phyloP scores from a whole-genome alignment of 1,140 invertebrate genomes.

The Olivierus martensii region DNA sequence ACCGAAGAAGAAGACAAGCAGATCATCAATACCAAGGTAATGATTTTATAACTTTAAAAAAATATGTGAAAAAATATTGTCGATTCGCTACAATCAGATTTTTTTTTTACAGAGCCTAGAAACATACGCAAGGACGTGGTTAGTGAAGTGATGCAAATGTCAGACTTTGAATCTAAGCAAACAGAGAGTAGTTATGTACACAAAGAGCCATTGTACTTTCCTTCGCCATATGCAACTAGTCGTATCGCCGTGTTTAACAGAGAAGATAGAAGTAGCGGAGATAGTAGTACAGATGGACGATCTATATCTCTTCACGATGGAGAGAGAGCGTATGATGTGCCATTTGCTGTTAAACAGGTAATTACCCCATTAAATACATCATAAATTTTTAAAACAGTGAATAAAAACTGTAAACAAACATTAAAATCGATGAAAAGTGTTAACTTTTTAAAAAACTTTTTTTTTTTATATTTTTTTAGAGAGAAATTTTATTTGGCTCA shows the following conservation, averaged over 20 bases:
- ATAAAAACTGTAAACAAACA: no score
- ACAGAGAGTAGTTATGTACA: slow-evolving; percentile 6
- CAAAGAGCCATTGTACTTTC: slow-evolving; percentile 5
- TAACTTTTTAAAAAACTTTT: no score
- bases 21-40: slow-evolving; percentile 12
- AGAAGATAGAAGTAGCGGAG: slow-evolving; percentile 6
- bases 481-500: no score
- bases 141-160: slow-evolving; percentile 12
- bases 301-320: slow-evolving; percentile 4
- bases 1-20: slow-evolving; percentile 4
- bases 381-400: no score
- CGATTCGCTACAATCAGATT: no score
- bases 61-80: no score
- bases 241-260: slow-evolving; percentile 7
- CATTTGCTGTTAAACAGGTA: slow-evolving; percentile 14
- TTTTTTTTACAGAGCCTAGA: slow-evolving; percentile 1
- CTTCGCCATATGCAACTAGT: slow-evolving; percentile 11
- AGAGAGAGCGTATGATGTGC: slow-evolving; percentile 13
- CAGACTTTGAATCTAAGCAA: slow-evolving; percentile 10
- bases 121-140: slow-evolving; percentile 7
- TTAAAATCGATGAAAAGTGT: no score
- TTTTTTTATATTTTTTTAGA: no score
- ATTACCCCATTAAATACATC: not conserved
- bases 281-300: slow-evolving; percentile 10
- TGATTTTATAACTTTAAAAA: not conserved